Evolutionary conservation across 2,888 invertebrate genomes (phyloP).

Genomic region (Hoplodrina ambigua): DNA sequence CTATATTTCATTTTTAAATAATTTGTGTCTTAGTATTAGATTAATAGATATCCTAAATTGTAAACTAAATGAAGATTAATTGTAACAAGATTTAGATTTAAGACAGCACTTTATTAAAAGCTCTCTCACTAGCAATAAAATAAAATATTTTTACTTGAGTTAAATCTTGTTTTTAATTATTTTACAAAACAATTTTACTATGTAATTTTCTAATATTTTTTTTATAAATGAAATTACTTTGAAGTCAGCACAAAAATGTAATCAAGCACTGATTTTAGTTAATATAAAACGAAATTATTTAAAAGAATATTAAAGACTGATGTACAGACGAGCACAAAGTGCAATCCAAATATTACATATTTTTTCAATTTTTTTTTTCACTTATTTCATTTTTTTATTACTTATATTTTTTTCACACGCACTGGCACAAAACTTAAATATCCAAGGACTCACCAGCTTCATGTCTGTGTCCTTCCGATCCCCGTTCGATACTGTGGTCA

Average conservation of each 20-base stretch:
- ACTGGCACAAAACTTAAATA: constrained; percentile 66
- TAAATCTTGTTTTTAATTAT: neutral
- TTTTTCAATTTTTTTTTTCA: constrained; percentile 10
- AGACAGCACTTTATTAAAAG: constrained; percentile 13
- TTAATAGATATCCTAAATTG: constrained; percentile 3
- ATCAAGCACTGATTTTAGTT: neutral
- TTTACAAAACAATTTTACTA: neutral
- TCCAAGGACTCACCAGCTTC: constrained; percentile 89
- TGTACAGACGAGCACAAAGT: constrained; percentile 14
- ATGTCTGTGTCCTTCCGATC: constrained; percentile 86
- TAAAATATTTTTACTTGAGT: constrained; percentile 5
- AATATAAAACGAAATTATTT: neutral
- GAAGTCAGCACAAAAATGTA: neutral
- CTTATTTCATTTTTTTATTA: constrained; percentile 24
- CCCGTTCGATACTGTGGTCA: constrained; percentile 82
- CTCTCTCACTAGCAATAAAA: neutral
- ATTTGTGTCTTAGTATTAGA: constrained; percentile 11
- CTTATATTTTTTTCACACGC: constrained; percentile 49
- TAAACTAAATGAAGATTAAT: constrained; percentile 33
- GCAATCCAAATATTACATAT: neutral
- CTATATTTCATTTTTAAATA: constrained; percentile 22
- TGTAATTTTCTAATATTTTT: neutral
- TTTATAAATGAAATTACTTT: neutral
- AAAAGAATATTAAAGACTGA: neutral
- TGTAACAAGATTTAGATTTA: constrained; percentile 16